phyloP scores from a whole-genome alignment of 2,888 invertebrate species.

The Cheilosia pagana region DNA sequence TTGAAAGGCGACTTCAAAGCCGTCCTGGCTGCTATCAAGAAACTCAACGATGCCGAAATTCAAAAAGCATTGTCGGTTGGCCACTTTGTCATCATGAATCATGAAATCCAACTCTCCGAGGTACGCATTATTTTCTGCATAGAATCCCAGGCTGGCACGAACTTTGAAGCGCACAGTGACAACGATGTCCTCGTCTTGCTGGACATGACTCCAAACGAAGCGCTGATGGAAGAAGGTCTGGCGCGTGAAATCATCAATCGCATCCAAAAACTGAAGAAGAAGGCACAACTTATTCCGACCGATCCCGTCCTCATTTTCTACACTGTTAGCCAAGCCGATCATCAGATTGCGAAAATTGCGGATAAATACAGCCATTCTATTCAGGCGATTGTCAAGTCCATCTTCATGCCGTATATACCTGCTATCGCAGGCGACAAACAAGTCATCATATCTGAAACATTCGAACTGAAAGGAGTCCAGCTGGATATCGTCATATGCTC shows the following conservation, averaged over 20 bases:
- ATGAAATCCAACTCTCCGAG: constrained; percentile 91
- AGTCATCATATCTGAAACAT: constrained; percentile 79
- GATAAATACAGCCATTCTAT: constrained; percentile 90
- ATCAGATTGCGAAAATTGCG: constrained; percentile 88
- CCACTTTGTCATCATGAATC: constrained; percentile 89
- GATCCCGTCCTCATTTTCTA: constrained; percentile 94
- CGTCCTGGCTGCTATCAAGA: constrained; percentile 92
- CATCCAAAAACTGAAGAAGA: constrained; percentile 97
- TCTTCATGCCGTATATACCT: constrained; percentile 84
- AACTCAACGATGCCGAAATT: constrained; percentile 90
- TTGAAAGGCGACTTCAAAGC: constrained; percentile 95
- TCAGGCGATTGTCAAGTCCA: constrained; percentile 91
- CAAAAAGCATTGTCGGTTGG: constrained; percentile 89
- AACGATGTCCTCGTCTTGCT: constrained; percentile 94
- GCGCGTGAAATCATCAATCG: constrained; percentile 98
- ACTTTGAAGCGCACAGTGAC: constrained; percentile 96
- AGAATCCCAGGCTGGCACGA: constrained; percentile 83
- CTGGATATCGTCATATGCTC: constrained; percentile 89
- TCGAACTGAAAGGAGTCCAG: constrained; percentile 88
- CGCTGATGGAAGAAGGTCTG: constrained; percentile 96
- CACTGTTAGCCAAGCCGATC: constrained; percentile 83
- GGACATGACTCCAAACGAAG: constrained; percentile 94
- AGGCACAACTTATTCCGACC: constrained; percentile 95
- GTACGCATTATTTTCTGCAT: constrained; percentile 88
- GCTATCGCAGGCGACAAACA: constrained; percentile 77